Evolutionary conservation across 2,888 invertebrate genomes (phyloP), one percentile per base, ranked within the genome.

Genomic region (Ectemnius lituratus): DNA sequence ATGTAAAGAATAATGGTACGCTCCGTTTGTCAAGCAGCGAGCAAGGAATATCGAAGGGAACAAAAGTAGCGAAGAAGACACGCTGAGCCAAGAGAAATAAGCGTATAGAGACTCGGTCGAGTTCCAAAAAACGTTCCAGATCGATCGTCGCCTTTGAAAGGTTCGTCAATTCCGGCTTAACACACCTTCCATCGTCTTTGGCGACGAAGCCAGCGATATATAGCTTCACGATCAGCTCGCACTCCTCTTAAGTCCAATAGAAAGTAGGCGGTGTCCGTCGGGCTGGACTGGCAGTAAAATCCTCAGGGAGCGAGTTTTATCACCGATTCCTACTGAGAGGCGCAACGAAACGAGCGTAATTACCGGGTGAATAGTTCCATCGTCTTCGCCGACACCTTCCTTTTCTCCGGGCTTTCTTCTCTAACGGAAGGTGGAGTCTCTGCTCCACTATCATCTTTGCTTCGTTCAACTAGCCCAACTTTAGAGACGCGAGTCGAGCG

Each of bases 281-380:
- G 63, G 71, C 61, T 78, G 66, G 75, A 64, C 52, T 68, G 66
- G 46, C 77, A 57, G 75, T 77, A 77, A 82, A 80, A 77, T 81
- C 72, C 71, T 62, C 75, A 57, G 28, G 82, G 73, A 81, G 82
- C 81, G 73, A 73, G 80, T 80, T 82, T 81, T 80, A 78, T 80
- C 67, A 46, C 62, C 75, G 75, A 82, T 82, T 82, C 77, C 82
- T 67, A 65, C 77, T 47, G 67, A 67, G 71, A 77, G 79, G 73
- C 75, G 81, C 80, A 75, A 78, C 80, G 82, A 82, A 82, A 82
- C 82, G 78, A 80, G 72, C 77, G 80, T 75, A 79, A 81, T 81
- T 79, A 77, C 75, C 37, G 58, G 66, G 79, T 52, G 68, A 61
- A 73, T 75, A 75, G 73, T 67, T 69, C 70, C 67, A 52, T 13